phyloP scores from a whole-genome alignment of 2,797 vertebrate genomes.

The Aplochiton taeniatus region DNA sequence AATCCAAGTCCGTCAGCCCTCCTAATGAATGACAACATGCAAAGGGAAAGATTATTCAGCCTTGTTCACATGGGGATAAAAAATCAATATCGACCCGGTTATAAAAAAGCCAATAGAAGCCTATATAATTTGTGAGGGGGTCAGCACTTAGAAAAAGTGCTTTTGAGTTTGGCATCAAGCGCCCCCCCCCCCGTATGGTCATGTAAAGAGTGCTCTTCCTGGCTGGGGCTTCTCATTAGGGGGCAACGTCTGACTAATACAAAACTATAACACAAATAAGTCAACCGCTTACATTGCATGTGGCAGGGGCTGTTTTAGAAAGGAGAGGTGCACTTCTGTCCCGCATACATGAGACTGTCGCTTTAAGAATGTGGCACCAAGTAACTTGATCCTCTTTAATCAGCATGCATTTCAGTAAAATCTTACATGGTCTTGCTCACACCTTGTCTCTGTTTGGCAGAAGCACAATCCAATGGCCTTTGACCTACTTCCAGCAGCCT shows the following conservation, averaged over 20 bases:
- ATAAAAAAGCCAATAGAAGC: conserved; percentile 42
- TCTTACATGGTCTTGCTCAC: conserved; percentile 66
- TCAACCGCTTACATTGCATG: conserved; percentile 1
- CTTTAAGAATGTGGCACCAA: conserved; percentile 55
- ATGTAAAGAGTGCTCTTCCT: conserved; percentile 8
- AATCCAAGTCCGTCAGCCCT: too few species aligned
- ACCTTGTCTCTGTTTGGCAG: conserved; percentile 66
- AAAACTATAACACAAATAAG: conserved; percentile 44
- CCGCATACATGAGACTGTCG: conserved; percentile 24
- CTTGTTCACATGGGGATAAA: conserved; percentile 53
- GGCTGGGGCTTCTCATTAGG: conserved; percentile 24
- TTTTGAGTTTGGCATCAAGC: conserved; percentile 36
- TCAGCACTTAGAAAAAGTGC: conserved; percentile 45
- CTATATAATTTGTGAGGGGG: conserved; percentile 47
- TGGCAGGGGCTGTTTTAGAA: too few species aligned
- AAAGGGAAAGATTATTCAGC: conserved; percentile 58
- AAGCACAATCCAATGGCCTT: conserved; percentile 60
- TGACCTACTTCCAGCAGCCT: conserved; percentile 62
- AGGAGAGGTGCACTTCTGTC: too few species aligned
- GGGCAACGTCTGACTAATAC: conserved; percentile 39
- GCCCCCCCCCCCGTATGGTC: conserved; percentile 15
- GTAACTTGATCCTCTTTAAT: conserved; percentile 67
- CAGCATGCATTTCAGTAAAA: conserved; percentile 63
- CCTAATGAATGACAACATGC: too few species aligned
- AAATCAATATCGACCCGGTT: conserved; percentile 65